A percentile compares a stretch with the other conserved stretches of the same genome.
phyloP scores from a whole-genome alignment of 2,113 vertebrate species.

The Ardeotis arabs region DNA sequence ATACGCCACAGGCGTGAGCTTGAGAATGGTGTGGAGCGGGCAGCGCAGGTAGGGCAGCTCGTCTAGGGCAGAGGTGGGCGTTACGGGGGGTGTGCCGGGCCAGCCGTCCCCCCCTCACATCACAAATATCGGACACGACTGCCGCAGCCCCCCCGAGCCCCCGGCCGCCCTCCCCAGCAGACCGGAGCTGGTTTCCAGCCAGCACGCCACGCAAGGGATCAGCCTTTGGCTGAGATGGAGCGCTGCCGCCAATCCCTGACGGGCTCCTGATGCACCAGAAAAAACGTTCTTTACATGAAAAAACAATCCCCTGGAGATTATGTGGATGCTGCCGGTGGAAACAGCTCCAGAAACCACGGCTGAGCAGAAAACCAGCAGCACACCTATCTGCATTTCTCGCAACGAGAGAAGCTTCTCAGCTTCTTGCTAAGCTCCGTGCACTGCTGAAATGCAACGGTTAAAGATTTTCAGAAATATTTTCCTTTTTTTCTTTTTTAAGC shows the following conservation, averaged over 20 bases:
- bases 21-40: constrained; percentile 93
- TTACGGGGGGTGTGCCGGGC: background rate
- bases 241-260: background rate
- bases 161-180: no score
- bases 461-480: background rate
- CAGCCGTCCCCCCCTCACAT: no score
- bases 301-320: background rate
- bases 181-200: background rate
- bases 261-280: background rate
- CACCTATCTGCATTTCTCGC: rapidly evolving
- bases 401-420: background rate
- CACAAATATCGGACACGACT: no score
- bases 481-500: background rate
- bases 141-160: no score
- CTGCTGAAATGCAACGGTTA: background rate
- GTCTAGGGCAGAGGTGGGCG: constrained; percentile 69
- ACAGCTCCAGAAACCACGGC: background rate
- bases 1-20: constrained; percentile 93
- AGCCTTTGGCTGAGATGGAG: background rate
- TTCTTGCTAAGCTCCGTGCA: background rate
- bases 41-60: constrained; percentile 95
- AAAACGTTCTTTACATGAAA: background rate
- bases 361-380: background rate
- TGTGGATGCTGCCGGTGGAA: rapidly evolving
- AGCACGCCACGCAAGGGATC: background rate